phyloP scores from a whole-genome alignment of 2,888 invertebrate genomes.

The Cryptops parisi region DNA sequence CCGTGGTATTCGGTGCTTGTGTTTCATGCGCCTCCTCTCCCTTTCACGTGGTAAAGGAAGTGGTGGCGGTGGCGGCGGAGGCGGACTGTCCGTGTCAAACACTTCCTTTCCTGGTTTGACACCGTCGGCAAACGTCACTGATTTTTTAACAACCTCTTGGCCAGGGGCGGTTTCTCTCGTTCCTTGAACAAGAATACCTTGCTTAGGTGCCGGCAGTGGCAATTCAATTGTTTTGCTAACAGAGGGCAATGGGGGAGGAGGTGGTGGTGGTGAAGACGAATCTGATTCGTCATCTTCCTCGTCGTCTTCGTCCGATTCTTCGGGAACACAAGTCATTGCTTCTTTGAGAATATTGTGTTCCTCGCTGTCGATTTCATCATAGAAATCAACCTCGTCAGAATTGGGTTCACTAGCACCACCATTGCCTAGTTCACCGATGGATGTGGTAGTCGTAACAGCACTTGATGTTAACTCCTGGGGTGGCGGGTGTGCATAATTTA shows the following conservation, averaged over 20 bases:
- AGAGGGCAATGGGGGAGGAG: background rate
- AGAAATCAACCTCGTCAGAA: background rate
- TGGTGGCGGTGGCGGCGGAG: slow-evolving; percentile 13
- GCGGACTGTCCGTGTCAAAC: slow-evolving; percentile 9
- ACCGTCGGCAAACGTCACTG: slow-evolving; percentile 22
- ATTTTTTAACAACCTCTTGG: slow-evolving; percentile 17
- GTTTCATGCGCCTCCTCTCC: slow-evolving; percentile 8
- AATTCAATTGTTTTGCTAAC: slow-evolving; percentile 8
- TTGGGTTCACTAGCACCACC: background rate
- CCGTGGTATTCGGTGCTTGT: slow-evolving; percentile 2
- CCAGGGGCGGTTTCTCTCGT: slow-evolving; percentile 16
- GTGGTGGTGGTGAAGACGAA: slow-evolving; percentile 5
- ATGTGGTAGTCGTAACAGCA: background rate
- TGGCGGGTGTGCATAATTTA: background rate
- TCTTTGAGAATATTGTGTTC: slow-evolving; percentile 7
- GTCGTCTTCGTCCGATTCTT: slow-evolving; percentile 8
- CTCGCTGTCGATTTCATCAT: slow-evolving; percentile 4
- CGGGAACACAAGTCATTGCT: slow-evolving; percentile 12
- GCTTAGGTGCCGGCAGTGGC: slow-evolving; percentile 18
- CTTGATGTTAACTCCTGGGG: background rate
- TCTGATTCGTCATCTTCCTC: background rate
- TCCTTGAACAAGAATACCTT: slow-evolving; percentile 20
- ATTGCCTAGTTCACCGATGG: background rate
- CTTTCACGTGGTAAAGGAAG: background rate
- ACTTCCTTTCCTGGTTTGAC: slow-evolving; percentile 20